Base-by-base conservation (phyloP, 2,797 vertebrate genomes). In the Hypotaenidia okinawae region DNA sequence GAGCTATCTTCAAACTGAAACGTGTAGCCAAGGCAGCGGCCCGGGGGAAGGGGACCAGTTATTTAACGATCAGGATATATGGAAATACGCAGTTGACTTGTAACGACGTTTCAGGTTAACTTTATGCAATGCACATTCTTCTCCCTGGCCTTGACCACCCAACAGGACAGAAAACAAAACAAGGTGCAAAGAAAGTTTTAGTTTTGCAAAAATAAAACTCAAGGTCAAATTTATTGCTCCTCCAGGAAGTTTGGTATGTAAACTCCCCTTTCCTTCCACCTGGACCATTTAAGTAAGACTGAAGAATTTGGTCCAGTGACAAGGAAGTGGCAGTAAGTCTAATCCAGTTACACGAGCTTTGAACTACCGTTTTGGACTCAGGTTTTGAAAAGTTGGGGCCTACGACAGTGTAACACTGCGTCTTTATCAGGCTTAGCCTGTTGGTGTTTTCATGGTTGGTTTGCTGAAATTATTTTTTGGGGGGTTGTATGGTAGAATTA, bases 11-110 rank as follows among this genome's bases (percentile, higher is more conserved):
- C 28, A 21, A 62, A 39, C 28, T 5, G 6, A 28, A 67, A 28
- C 0, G 0, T 43, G 4, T 15, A 13, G 27, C 3, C 4, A 66
- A 76, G n/a, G 21, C 0, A 0, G 16, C 57, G 22, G 7, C 57
- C 57, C 13, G 10, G 5, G 23, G 55, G 5, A 51, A 27, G 2
- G 4, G 4, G 25, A 13, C 63, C 32, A 11, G 12, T 28, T 32
- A 8, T 9, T 6, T 63, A 43, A 21, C 10, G 13, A 8, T 58
- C 10, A 35, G 9, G 25, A 3, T 35, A 7, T n/a, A 21, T 2
- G 17, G 33, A 68, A 85, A 32, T 3, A 3, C 2, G 0, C 13
- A 5, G 19, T 25, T 37, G 17, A 14, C 9, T 33, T 43, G 2
- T 3, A 45, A 45, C 16, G 0, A 9, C 1, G 3, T 62, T 76